Conservation (phyloP, 2,113 vertebrate genomes). For the Dendrocopos noguchii region DNA sequence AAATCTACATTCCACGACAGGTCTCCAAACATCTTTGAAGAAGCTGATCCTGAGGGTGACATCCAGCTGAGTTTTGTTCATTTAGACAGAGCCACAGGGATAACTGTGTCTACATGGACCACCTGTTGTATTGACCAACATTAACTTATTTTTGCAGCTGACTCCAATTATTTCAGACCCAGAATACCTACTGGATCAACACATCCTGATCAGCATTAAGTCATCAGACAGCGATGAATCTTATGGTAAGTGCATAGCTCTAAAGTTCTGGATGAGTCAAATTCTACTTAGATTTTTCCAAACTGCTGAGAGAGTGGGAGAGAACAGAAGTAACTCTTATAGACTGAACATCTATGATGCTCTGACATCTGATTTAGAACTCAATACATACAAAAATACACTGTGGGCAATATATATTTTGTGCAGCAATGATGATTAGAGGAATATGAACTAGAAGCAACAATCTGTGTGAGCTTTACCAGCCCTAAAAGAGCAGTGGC, state of each 20-base stretch:
- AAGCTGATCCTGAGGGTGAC: background rate
- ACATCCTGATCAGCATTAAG: slow-evolving; percentile 95
- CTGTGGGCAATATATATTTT: background rate
- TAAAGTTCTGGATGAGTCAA: slow-evolving; percentile 44
- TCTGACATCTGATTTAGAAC: slow-evolving; percentile 14
- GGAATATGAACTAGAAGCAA: background rate
- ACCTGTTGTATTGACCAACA: background rate
- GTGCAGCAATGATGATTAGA: background rate
- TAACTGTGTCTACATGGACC: background rate
- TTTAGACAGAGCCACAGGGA: background rate
- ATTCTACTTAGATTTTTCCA: slow-evolving; percentile 18
- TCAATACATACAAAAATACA: background rate
- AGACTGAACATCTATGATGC: background rate
- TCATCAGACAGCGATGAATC: slow-evolving; percentile 95
- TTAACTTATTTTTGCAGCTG: slow-evolving; percentile 79
- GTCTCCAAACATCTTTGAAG: background rate
- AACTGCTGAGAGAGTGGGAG: background rate
- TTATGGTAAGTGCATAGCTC: slow-evolving; percentile 82
- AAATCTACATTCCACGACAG: background rate
- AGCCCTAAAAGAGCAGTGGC: background rate
- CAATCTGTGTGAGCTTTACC: background rate
- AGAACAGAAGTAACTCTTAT: background rate
- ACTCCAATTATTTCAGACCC: slow-evolving; percentile 97
- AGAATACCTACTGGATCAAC: slow-evolving; percentile 95
- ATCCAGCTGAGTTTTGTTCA: background rate